Conservation (phyloP, 2,888 invertebrate species). For the Cotesia congregata region DNA sequence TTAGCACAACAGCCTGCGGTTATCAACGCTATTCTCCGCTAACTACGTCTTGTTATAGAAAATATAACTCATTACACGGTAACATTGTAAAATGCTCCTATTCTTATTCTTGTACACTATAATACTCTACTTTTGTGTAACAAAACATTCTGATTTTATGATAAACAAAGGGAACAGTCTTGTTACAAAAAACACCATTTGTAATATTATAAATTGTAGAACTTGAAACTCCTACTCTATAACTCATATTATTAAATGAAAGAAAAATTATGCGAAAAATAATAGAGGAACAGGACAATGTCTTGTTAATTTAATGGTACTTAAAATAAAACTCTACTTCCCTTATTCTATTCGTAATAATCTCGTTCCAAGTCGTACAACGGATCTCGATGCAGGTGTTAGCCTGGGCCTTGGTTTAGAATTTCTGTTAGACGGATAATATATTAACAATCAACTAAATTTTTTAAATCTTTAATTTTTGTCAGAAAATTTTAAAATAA, state of each 20-base stretch:
- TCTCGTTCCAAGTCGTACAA: background rate
- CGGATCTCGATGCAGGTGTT: background rate
- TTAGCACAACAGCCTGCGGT: background rate
- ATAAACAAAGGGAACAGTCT: no score
- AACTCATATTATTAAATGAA: background rate
- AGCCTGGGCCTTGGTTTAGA: background rate
- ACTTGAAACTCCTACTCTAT: background rate
- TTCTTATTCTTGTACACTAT: no score
- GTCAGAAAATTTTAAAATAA: no score
- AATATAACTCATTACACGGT: background rate
- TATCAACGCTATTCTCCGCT: background rate
- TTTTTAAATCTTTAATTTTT: no score
- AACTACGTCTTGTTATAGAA: background rate
- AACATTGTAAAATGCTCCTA: background rate
- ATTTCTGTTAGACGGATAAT: background rate
- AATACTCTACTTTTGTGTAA: no score
- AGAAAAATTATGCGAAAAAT: background rate
- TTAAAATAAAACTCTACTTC: background rate
- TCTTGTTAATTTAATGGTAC: background rate
- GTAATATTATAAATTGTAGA: background rate
- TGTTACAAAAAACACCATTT: no score
- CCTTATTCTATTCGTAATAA: background rate
- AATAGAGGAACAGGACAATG: background rate
- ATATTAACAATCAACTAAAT: no score
- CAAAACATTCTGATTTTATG: no score